These are phyloP conservation scores for Azorinus chamasolen DNA, from an alignment of 2,888 invertebrate genomes.

Conservation along the genomic window DNA sequence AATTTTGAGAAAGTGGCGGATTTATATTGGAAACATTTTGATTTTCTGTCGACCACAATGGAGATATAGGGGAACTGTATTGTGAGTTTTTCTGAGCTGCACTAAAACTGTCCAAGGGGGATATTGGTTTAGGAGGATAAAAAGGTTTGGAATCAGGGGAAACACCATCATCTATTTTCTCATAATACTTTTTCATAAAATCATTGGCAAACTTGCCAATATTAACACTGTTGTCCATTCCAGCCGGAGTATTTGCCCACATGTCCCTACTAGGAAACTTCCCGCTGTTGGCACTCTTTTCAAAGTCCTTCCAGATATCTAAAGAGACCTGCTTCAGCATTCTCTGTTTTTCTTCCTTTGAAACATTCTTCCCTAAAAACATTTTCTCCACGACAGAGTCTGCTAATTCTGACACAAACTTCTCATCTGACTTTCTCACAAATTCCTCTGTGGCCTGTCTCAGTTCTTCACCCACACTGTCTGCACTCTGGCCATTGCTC, in stretches of 20 bases:
- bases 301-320: conserved; percentile 71
- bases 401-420: conserved; percentile 64
- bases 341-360: conserved; percentile 43
- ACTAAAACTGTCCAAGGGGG: conserved; percentile 18
- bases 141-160: conserved; percentile 8
- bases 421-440: conserved; percentile 61
- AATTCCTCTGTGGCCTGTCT: conserved; percentile 60
- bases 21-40: too few relatives aligned
- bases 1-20: too few relatives aligned
- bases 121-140: conserved; percentile 26
- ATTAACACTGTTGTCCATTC: conserved; percentile 54
- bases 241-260: conserved; percentile 57
- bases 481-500: conserved; percentile 2
- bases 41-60: not conserved
- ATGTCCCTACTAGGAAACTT: conserved; percentile 31
- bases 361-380: conserved; percentile 57
- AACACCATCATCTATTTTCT: conserved; percentile 33
- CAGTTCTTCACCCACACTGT: conserved; percentile 38
- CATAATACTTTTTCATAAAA: conserved; percentile 71
- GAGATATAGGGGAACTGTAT: conserved; percentile 28
- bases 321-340: conserved; percentile 56
- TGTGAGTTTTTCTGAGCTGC: conserved; percentile 17
- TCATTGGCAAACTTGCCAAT: conserved; percentile 61
- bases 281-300: conserved; percentile 44
- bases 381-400: conserved; percentile 68